A percentile compares a stretch with the other conserved stretches of the same genome.
Evolutionary conservation across 2,888 invertebrate species (phyloP).

Genomic region (Morpho achilles): DNA sequence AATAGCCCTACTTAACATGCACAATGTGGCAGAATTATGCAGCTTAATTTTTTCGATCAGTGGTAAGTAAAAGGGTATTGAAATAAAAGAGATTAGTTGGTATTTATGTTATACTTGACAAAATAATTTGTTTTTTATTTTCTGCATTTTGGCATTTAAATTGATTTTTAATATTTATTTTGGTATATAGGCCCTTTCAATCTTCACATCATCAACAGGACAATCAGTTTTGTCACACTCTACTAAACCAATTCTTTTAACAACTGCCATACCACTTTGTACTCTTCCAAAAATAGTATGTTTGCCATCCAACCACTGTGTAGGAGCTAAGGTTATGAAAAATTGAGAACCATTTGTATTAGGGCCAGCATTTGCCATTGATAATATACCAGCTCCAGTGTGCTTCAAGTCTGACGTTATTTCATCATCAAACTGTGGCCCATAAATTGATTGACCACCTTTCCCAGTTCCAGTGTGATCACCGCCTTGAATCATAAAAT

Average conservation of each 20-base stretch:
- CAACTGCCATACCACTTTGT: conserved; percentile 91
- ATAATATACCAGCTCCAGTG: conserved; percentile 92
- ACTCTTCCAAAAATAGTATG: conserved; percentile 98
- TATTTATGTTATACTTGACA: too few species aligned
- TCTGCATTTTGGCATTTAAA: background rate
- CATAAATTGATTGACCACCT: conserved; percentile 98
- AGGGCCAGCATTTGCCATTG: conserved; percentile 99
- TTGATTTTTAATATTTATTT: conserved; percentile 35
- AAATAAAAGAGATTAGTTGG: too few species aligned
- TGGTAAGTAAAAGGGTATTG: too few species aligned
- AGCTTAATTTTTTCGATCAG: too few species aligned
- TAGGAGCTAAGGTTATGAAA: conserved; percentile 97
- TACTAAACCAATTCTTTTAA: conserved; percentile 94
- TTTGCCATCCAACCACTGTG: conserved; percentile 98
- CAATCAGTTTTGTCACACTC: conserved; percentile 96
- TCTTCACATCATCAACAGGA: conserved; percentile 93
- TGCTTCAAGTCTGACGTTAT: conserved; percentile 96
- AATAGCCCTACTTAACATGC: too few species aligned
- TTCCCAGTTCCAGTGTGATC: conserved; percentile 98
- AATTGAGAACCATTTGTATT: conserved; percentile 99
- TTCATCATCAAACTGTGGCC: conserved; percentile 96
- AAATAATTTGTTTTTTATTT: too few species aligned
- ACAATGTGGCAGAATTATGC: too few species aligned
- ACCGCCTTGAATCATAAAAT: conserved; percentile 97
- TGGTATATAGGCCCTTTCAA: conserved; percentile 74